These are phyloP conservation scores for Diogma glabrata DNA, from an alignment of 2,888 invertebrate species.

Conservation along the genomic window DNA sequence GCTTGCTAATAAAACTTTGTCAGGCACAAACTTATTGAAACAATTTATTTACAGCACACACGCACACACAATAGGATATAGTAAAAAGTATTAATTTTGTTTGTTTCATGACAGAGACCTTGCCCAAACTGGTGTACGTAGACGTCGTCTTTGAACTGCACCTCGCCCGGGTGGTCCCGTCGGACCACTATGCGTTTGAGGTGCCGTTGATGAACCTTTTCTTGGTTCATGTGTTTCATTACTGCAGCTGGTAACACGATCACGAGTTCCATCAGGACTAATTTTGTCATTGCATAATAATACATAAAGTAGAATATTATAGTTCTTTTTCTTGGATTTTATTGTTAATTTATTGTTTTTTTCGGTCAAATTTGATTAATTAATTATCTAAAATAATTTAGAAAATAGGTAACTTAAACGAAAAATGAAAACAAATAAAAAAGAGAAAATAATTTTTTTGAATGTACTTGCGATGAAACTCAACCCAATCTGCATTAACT, in stretches of 20 bases:
- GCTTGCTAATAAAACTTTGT: no score
- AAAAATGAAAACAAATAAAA: no score
- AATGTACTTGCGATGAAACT: no score
- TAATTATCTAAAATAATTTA: no score
- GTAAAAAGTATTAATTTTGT: conserved; percentile 20
- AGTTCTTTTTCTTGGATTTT: conserved; percentile 6
- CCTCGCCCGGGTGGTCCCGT: conserved; percentile 38
- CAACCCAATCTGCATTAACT: no score
- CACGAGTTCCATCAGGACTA: conserved; percentile 17
- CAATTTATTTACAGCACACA: no score
- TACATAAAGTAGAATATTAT: conserved; percentile 6
- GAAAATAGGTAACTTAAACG: no score
- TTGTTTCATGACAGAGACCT: conserved; percentile 54
- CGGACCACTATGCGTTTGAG: conserved; percentile 38
- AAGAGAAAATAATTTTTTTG: no score
- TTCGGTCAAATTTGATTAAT: neutral
- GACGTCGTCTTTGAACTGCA: conserved; percentile 58
- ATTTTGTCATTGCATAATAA: conserved; percentile 7
- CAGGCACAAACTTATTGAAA: no score
- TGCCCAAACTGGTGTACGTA: conserved; percentile 74
- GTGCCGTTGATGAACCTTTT: conserved; percentile 37
- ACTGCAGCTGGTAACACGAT: conserved; percentile 14
- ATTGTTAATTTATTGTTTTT: no score
- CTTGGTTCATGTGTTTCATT: conserved; percentile 26
- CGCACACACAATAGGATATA: no score